These are phyloP conservation scores for Strigamia crassipes DNA, from an alignment of 2,888 invertebrate genomes.

Conservation along the genomic window DNA sequence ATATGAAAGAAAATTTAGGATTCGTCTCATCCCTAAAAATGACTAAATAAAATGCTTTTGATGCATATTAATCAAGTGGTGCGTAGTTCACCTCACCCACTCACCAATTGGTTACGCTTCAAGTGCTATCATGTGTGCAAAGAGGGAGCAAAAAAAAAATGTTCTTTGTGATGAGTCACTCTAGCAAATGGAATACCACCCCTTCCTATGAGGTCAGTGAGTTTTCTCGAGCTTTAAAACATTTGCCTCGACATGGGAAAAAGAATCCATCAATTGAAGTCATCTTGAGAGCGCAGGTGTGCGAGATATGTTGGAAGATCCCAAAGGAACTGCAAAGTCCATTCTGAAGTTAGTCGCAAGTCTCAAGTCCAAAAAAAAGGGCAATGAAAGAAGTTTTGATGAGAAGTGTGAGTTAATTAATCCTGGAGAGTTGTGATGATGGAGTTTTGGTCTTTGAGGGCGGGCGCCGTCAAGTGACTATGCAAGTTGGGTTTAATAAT, in stretches of 20 bases:
- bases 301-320: neutral
- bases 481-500: constrained; percentile 1
- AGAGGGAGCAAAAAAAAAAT: neutral
- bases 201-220: constrained; percentile 19
- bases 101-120: constrained; percentile 36
- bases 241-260: constrained; percentile 4
- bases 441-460: neutral
- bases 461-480: neutral
- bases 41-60: neutral
- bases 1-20: too few relatives aligned
- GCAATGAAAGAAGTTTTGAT: neutral
- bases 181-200: constrained; percentile 14
- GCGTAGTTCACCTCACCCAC: constrained; percentile 18
- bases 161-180: constrained; percentile 42
- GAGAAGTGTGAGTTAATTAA: constrained; percentile 14
- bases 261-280: constrained; percentile 39
- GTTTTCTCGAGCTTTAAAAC: constrained; percentile 20
- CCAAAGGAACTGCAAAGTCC: neutral
- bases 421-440: constrained; percentile 21
- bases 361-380: neutral
- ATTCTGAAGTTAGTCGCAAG: neutral
- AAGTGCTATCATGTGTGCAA: constrained; percentile 36
- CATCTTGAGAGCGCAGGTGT: constrained; percentile 28
- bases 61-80: constrained; percentile 27
- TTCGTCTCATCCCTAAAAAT: too few relatives aligned